Conservation (phyloP, 2,113 vertebrate genomes). For the Rana temporaria region DNA sequence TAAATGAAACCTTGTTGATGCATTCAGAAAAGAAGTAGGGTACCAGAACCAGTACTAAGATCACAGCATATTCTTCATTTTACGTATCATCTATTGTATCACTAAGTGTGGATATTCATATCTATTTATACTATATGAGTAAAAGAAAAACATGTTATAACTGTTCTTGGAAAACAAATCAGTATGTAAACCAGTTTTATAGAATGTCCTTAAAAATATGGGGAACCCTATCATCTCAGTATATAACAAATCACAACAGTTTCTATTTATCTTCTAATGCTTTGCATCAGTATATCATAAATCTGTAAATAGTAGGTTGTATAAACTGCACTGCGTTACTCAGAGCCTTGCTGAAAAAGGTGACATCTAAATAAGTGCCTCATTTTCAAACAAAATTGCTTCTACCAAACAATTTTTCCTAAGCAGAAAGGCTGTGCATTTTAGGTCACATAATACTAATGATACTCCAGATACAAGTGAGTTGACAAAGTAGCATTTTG, state of each 20-base stretch:
- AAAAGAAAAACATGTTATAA: too few relatives aligned
- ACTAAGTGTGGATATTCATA: too few relatives aligned
- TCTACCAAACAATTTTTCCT: conserved; percentile 8
- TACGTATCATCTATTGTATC: too few relatives aligned
- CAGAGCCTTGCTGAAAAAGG: background rate
- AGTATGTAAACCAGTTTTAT: too few relatives aligned
- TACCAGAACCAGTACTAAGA: too few relatives aligned
- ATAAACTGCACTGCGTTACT: background rate
- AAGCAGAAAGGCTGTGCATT: background rate
- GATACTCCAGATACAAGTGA: conserved; percentile 13
- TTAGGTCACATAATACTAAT: conserved; percentile 23
- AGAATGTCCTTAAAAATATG: too few relatives aligned
- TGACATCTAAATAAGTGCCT: conserved; percentile 30
- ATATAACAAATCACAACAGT: conserved; percentile 10
- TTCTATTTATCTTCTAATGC: background rate
- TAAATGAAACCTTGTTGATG: too few relatives aligned
- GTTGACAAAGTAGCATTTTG: conserved; percentile 16
- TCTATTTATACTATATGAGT: too few relatives aligned
- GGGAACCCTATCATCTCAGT: background rate
- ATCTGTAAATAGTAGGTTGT: conserved; percentile 1
- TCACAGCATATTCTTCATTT: too few relatives aligned
- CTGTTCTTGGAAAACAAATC: too few relatives aligned
- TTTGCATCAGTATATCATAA: background rate
- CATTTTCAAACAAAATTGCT: conserved; percentile 41
- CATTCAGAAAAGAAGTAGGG: too few relatives aligned